Evolutionary conservation across 2,888 invertebrate genomes (phyloP).

Genomic region (Dromius quadrimaculatus): DNA sequence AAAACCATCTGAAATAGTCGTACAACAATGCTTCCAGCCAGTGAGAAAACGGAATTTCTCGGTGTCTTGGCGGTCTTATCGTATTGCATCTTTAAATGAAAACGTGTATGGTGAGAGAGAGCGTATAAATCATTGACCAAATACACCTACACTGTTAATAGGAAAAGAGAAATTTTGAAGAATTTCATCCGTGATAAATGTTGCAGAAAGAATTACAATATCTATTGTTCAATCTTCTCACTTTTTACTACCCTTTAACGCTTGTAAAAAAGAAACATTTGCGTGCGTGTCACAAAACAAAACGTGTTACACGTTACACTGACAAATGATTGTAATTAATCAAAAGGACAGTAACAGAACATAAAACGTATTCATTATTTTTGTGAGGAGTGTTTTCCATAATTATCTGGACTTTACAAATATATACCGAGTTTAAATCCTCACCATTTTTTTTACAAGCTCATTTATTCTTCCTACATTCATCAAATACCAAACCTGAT

Average conservation of each 20-base stretch:
- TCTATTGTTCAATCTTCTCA: slow-evolving; percentile 14
- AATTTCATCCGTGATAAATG: too few species aligned
- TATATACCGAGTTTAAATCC: too few species aligned
- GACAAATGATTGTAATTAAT: slow-evolving; percentile 22
- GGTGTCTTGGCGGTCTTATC: slow-evolving; percentile 24
- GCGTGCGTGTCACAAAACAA: slow-evolving; percentile 6
- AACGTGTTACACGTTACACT: slow-evolving; percentile 2
- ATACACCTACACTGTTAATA: too few species aligned
- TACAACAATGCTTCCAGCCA: slow-evolving; percentile 42
- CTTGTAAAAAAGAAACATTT: neutral
- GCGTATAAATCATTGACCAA: too few species aligned
- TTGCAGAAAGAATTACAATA: too few species aligned
- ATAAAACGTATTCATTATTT: slow-evolving; percentile 11
- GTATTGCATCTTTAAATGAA: slow-evolving; percentile 29
- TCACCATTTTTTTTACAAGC: too few species aligned
- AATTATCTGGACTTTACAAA: too few species aligned
- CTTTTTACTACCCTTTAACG: neutral
- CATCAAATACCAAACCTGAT: too few species aligned
- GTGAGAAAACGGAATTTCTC: slow-evolving; percentile 40
- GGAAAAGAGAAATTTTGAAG: too few species aligned
- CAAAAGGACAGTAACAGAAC: neutral
- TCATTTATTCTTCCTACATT: too few species aligned
- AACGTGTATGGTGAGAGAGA: slow-evolving; percentile 26
- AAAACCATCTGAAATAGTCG: too few species aligned
- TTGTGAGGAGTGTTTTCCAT: neutral